Conservation (phyloP, 2,888 invertebrate genomes). For the Penaeus monodon region DNA sequence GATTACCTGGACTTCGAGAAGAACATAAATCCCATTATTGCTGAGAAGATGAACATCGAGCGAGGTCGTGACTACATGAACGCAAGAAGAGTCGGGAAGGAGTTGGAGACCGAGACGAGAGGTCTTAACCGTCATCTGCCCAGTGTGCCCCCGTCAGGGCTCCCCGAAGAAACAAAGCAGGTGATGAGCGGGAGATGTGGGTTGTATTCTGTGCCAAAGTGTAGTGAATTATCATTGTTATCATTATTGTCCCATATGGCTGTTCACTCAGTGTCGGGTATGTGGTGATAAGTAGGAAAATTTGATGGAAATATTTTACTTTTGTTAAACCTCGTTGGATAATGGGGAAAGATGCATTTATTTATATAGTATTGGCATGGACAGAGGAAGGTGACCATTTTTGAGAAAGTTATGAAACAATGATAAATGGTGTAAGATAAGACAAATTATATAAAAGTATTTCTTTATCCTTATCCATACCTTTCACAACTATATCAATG, state of each 20-base stretch:
- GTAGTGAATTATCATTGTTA: background rate
- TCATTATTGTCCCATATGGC: too few relatives aligned
- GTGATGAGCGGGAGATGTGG: conserved; percentile 71
- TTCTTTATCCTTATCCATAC: too few relatives aligned
- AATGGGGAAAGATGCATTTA: too few relatives aligned
- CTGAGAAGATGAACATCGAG: conserved; percentile 98
- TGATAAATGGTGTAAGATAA: too few relatives aligned
- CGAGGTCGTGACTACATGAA: conserved; percentile 97
- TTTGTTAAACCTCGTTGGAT: background rate
- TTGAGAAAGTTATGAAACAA: too few relatives aligned
- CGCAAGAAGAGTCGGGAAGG: conserved; percentile 94
- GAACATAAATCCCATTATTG: conserved; percentile 87
- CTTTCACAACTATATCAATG: too few relatives aligned
- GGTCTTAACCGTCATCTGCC: conserved; percentile 96
- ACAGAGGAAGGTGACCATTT: too few relatives aligned
- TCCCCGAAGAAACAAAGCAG: conserved; percentile 92
- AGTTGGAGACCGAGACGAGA: conserved; percentile 92
- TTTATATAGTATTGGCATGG: too few relatives aligned
- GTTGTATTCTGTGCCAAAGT: background rate
- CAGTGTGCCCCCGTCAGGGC: conserved; percentile 93
- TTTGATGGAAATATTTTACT: too few relatives aligned
- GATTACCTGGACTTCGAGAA: conserved; percentile 98
- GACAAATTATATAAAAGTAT: too few relatives aligned
- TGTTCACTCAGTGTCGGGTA: too few relatives aligned
- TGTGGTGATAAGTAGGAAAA: too few relatives aligned